Evolutionary conservation across 1,140 invertebrate species (phyloP).

Genomic region (Tetraneura akinire): DNA sequence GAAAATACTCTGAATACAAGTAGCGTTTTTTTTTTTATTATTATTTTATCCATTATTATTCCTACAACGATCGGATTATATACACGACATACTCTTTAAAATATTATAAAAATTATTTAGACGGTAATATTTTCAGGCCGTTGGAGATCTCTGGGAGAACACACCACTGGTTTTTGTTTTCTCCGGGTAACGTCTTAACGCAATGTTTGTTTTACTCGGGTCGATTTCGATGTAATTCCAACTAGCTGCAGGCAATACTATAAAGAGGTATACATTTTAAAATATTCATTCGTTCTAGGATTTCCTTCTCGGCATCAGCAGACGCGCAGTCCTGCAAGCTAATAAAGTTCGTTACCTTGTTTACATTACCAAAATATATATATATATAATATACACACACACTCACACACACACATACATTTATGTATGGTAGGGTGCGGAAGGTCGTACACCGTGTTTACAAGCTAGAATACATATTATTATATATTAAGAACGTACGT

Average conservation of each 20-base stretch:
- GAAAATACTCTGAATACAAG: too few relatives aligned
- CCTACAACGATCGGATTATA: too few relatives aligned
- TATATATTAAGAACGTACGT: conserved; percentile 1
- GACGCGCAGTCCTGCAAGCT: not conserved
- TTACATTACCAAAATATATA: conserved; percentile 28
- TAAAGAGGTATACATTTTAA: too few relatives aligned
- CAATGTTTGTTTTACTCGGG: conserved; percentile 25
- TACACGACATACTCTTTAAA: too few relatives aligned
- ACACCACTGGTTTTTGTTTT: not conserved
- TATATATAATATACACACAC: not conserved
- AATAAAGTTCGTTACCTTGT: conserved; percentile 42
- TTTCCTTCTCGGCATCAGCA: not conserved
- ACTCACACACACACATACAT: not conserved
- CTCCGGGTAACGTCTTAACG: not conserved
- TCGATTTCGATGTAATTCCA: not conserved
- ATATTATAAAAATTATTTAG: too few relatives aligned
- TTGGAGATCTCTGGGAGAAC: not conserved
- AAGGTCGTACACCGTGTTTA: not conserved
- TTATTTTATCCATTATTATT: too few relatives aligned
- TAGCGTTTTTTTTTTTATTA: too few relatives aligned
- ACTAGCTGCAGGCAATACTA: conserved; percentile 19
- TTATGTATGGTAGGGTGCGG: not conserved
- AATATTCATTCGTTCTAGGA: conserved; percentile 43
- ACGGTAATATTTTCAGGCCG: too few relatives aligned
- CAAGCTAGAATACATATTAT: not conserved